Percentiles rank a stretch among this genome's conserved stretches.
Evolutionary conservation across 2,797 vertebrate genomes (phyloP).

Genomic region (Rhabdophis nuchalis): DNA sequence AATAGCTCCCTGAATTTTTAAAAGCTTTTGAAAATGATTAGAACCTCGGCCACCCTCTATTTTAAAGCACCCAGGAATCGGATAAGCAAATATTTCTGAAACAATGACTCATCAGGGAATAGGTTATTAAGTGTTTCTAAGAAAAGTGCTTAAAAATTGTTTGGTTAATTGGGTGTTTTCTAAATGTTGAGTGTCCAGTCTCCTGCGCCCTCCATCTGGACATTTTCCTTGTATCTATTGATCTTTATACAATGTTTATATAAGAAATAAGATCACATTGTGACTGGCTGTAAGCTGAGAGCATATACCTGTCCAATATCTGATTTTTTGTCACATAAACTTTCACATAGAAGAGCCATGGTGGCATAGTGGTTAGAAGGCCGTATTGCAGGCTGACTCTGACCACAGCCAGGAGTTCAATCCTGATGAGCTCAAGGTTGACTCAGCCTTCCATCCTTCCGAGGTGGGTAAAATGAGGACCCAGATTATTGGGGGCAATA

Average conservation of each 20-base stretch:
- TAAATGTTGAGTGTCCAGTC: neutral
- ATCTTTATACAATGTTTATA: neutral
- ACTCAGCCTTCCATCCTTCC: neutral
- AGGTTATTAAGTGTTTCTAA: neutral
- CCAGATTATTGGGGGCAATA: neutral
- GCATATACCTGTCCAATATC: neutral
- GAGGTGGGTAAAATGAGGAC: neutral
- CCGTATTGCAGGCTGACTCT: neutral
- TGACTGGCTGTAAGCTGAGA: neutral
- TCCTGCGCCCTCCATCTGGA: neutral
- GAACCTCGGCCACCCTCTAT: neutral
- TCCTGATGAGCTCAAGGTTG: neutral
- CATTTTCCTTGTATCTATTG: neutral
- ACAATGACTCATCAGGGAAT: neutral
- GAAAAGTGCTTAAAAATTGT: neutral
- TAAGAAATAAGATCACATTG: neutral
- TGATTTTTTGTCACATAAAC: neutral
- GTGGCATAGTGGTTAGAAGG: neutral
- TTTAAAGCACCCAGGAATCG: neutral
- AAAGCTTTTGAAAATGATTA: neutral
- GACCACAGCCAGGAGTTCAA: neutral
- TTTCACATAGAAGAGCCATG: neutral
- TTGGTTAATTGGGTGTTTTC: neutral
- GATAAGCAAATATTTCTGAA: neutral
- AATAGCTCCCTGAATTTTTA: neutral